Evolutionary conservation across 1,140 invertebrate genomes (phyloP).

Genomic region (Eupristina koningsbergeri): DNA sequence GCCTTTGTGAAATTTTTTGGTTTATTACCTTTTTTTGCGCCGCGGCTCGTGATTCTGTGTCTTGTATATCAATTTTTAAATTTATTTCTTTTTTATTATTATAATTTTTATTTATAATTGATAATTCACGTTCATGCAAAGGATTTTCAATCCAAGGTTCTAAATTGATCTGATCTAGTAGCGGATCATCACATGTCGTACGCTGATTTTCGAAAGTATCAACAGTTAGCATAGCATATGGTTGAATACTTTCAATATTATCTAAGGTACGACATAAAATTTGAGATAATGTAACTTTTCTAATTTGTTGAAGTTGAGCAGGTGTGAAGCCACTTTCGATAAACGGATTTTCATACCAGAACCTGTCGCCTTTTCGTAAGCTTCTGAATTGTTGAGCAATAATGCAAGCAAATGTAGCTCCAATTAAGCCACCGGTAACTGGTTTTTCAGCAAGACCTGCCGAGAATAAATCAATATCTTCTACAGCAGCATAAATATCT

Average conservation of each 20-base stretch:
- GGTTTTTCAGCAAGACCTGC: conserved; percentile 89
- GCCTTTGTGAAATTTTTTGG: conserved; percentile 37
- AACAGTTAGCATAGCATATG: conserved; percentile 83
- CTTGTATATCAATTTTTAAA: conserved; percentile 19
- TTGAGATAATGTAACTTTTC: conserved; percentile 84
- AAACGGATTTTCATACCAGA: conserved; percentile 91
- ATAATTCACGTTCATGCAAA: neutral
- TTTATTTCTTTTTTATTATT: neutral
- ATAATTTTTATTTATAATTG: conserved; percentile 8
- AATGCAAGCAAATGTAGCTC: conserved; percentile 96
- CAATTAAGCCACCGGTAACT: conserved; percentile 87
- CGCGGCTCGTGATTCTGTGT: conserved; percentile 36
- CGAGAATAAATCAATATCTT: conserved; percentile 94
- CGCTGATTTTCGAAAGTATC: conserved; percentile 78
- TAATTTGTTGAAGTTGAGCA: conserved; percentile 89
- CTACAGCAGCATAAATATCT: conserved; percentile 80
- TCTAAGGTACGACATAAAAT: conserved; percentile 90
- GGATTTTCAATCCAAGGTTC: conserved; percentile 75
- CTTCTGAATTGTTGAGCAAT: conserved; percentile 94
- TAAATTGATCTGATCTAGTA: conserved; percentile 82
- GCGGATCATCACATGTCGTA: conserved; percentile 78
- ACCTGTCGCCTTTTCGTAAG: conserved; percentile 90
- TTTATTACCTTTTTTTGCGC: conserved; percentile 10
- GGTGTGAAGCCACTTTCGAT: conserved; percentile 83
- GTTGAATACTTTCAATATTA: conserved; percentile 80